Percentiles rank a stretch among this genome's conserved stretches.
These are phyloP conservation scores for Pristionchus exspectatus DNA, from an alignment of 2,888 invertebrate species.

Conservation along the genomic window DNA sequence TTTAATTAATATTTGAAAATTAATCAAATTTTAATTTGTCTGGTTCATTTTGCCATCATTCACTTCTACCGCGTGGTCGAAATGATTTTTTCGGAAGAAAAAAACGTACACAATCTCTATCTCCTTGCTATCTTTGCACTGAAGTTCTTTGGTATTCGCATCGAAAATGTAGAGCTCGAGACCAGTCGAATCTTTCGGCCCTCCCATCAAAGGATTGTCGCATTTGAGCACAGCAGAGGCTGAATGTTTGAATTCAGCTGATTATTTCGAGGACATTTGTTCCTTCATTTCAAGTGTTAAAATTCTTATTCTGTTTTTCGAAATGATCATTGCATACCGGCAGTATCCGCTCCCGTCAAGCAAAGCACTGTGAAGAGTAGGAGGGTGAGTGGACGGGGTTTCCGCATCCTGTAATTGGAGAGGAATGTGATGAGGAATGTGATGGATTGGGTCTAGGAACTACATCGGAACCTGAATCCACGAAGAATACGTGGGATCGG, in stretches of 20 bases:
- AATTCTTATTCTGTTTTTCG: no score
- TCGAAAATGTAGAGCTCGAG: neutral
- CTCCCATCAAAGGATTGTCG: neutral
- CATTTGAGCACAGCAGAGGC: neutral
- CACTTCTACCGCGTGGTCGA: no score
- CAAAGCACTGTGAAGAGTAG: neutral
- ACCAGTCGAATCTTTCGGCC: neutral
- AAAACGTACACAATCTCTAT: neutral
- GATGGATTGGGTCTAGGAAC: no score
- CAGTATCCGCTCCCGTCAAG: neutral
- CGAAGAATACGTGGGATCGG: no score
- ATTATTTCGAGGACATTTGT: neutral
- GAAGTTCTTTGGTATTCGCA: neutral
- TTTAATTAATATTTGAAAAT: no score
- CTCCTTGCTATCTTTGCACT: neutral
- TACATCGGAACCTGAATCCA: no score
- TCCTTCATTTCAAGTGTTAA: neutral
- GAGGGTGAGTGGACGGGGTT: neutral
- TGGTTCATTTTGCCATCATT: no score
- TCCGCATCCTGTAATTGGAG: neutral
- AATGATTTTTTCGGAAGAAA: neutral
- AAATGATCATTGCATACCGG: neutral
- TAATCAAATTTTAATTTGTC: no score
- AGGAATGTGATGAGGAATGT: neutral
- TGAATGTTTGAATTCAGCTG: neutral